Evolutionary conservation across 1,140 invertebrate species (phyloP).

Genomic region (Diploscapter pachys): DNA sequence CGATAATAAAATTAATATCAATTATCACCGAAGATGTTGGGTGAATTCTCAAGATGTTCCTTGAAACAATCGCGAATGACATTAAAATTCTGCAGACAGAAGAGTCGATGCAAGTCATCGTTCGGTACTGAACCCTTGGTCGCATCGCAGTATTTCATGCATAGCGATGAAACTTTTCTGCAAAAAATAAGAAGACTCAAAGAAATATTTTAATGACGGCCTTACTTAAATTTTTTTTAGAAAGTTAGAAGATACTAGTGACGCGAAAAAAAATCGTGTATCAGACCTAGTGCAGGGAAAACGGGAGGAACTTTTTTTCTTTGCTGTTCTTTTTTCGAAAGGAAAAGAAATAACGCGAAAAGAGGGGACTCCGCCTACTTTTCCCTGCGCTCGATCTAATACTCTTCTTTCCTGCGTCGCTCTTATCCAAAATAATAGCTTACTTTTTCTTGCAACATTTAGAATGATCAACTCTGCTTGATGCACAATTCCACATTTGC

Average conservation of each 20-base stretch:
- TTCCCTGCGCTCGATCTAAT: not conserved
- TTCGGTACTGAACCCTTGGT: conserved; percentile 35
- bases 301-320: not conserved
- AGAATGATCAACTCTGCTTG: conserved; percentile 48
- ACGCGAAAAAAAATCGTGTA: conserved; percentile 1
- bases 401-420: conserved; percentile 7
- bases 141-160: conserved; percentile 42
- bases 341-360: not conserved
- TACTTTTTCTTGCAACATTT: conserved; percentile 55
- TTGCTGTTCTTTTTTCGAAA: not conserved
- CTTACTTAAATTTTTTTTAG: not conserved
- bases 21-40: conserved; percentile 52
- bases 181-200: not conserved
- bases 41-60: conserved; percentile 43
- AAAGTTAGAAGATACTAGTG: conserved; percentile 19
- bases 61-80: conserved; percentile 52
- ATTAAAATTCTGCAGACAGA: conserved; percentile 51
- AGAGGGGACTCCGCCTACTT: not conserved
- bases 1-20: conserved; percentile 12
- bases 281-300: not conserved
- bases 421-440: conserved; percentile 22
- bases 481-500: conserved; percentile 54
- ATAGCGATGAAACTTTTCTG: conserved; percentile 39
- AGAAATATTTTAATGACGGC: not conserved
- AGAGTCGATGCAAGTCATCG: conserved; percentile 48